These are phyloP conservation scores for Busseola fusca DNA, from an alignment of 2,888 invertebrate genomes.

Conservation along the genomic window DNA sequence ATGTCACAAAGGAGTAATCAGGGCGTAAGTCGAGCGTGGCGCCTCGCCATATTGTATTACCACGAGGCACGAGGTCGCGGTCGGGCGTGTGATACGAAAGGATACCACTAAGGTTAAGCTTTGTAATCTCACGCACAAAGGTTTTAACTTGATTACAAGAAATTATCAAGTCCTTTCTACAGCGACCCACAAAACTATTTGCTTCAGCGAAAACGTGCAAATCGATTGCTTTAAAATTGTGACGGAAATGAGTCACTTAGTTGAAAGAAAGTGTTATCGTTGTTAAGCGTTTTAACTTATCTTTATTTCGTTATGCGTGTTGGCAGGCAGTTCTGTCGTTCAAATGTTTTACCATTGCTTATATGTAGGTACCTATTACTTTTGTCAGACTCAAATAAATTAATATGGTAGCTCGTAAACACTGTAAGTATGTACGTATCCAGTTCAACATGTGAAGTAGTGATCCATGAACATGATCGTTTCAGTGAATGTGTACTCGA, in stretches of 20 bases:
- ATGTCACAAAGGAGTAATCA: conserved; percentile 77
- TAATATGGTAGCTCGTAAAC: conserved; percentile 7
- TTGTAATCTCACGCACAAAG: conserved; percentile 77
- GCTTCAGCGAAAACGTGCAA: conserved; percentile 52
- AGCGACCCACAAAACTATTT: conserved; percentile 23
- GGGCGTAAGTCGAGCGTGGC: conserved; percentile 79
- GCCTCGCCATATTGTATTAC: conserved; percentile 84
- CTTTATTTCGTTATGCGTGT: conserved; percentile 26
- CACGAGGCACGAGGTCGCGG: conserved; percentile 75
- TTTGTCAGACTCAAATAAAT: not conserved
- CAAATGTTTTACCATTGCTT: not conserved
- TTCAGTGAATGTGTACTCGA: conserved; percentile 61
- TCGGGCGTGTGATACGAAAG: conserved; percentile 81
- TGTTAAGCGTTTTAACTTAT: conserved; percentile 49
- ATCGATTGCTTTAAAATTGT: conserved; percentile 45
- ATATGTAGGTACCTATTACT: too few relatives aligned
- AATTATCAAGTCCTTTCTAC: conserved; percentile 21
- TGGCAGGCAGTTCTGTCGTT: conserved; percentile 7
- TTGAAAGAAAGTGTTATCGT: conserved; percentile 44
- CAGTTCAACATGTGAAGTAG: conserved; percentile 35
- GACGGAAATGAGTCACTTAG: conserved; percentile 49
- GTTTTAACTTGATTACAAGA: conserved; percentile 52
- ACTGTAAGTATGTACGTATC: conserved; percentile 5
- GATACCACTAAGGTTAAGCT: conserved; percentile 82
- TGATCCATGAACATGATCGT: conserved; percentile 48